Evolutionary conservation across 2,888 invertebrate species (phyloP), one percentile per base, ranked within the genome.

Genomic region (Hoplodrina blanda): DNA sequence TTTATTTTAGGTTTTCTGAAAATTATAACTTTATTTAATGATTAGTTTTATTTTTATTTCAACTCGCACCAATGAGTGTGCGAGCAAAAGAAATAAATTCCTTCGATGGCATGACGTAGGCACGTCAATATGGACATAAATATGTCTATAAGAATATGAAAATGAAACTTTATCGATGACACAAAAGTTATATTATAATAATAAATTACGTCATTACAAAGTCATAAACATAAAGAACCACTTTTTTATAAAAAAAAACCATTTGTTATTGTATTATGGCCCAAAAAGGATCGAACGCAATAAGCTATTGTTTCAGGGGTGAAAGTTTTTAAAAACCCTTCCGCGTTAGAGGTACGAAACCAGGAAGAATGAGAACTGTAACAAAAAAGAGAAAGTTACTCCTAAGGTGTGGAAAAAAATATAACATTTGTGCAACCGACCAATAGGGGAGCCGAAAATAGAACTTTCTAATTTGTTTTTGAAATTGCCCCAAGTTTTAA

Each of bases 321-420:
- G 94, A 95, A 95, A 95, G 95, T 94, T 91, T 94, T 90, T 66
- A 78, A 83, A 86, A 92, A 91, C 92, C 92, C 94, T 94, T 95
- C 94, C 93, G 93, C 88, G 85, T 93, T 91, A 80, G 88, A 92
- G 90, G 92, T 93, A 89, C 78, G 78, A 81, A 89, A 90, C 91
- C 91, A 93, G 93, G 92, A 93, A 94, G 91, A 93, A 89, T 89
- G 81, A 82, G 87, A 94, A 94, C 89, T 95, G 92, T 91, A 95
- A 94, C 94, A 95, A 95, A 95, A 95, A 94, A 91, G 94, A 95
- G 95, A 95, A 95, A 95, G 95, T 95, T 87, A 78, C 80, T 83
- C 81, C 78, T 85, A 87, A 91, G 92, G 91, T 92, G 90, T 4
- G 85, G 87, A 56, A 83, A 89, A 91, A 91, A 90, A 87, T 78